Conservation (phyloP, 2,797 vertebrate species). For the Gadopsis bispinosus region DNA sequence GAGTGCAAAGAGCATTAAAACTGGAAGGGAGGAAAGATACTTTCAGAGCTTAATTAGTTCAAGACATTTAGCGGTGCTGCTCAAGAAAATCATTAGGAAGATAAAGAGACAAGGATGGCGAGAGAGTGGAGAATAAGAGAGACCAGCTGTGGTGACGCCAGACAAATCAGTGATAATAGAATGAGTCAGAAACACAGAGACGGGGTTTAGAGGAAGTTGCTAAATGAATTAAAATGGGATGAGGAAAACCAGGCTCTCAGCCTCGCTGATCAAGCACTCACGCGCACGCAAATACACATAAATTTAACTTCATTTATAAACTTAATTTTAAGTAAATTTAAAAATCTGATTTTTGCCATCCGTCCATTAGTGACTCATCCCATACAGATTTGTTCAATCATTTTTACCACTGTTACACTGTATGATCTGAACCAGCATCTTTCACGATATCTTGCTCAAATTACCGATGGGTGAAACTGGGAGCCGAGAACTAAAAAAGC, state of each 20-base stretch:
- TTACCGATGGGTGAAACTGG: neutral
- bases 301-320: too few species aligned
- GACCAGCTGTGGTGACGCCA: constrained; percentile 36
- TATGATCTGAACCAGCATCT: neutral
- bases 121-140: constrained; percentile 14
- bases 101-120: constrained; percentile 15
- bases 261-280: neutral
- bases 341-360: constrained; percentile 10
- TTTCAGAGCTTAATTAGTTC: constrained; percentile 39
- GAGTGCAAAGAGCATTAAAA: constrained; percentile 3
- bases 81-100: constrained; percentile 30
- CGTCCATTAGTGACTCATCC: neutral
- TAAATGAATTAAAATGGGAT: constrained; percentile 6
- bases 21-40: neutral
- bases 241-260: constrained; percentile 2
- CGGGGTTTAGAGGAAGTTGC: neutral
- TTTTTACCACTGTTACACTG: neutral
- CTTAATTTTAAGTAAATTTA: neutral
- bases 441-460: neutral
- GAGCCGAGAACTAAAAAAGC: neutral
- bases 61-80: constrained; percentile 29
- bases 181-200: constrained; percentile 18
- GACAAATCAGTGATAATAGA: constrained; percentile 8
- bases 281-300: too few species aligned
- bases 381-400: neutral